phyloP scores from a whole-genome alignment of 1,140 invertebrate species.

The Drosophila novamexicana region DNA sequence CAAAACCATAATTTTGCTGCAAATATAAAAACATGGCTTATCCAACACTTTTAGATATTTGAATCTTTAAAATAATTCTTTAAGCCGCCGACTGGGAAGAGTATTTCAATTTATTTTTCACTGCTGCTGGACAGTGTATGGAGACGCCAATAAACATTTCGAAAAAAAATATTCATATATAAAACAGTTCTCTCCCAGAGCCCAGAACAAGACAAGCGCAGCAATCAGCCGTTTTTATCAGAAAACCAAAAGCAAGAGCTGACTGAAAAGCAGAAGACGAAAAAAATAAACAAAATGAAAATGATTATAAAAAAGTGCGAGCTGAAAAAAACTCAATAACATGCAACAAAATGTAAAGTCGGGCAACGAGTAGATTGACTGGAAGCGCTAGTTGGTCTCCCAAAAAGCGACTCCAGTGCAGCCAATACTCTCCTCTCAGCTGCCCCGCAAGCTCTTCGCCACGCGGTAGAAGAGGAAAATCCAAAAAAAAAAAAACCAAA shows the following conservation, averaged over 20 bases:
- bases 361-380: slow-evolving; percentile 62
- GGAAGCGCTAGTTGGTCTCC: slow-evolving; percentile 43
- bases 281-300: slow-evolving; percentile 10
- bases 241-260: slow-evolving; percentile 9
- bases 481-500: neutral
- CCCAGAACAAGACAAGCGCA: slow-evolving; percentile 45
- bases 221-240: slow-evolving; percentile 56
- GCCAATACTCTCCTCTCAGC: neutral
- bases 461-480: neutral
- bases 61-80: too few species aligned
- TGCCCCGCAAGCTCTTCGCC: neutral
- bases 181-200: slow-evolving; percentile 6
- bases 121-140: slow-evolving; percentile 1
- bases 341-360: slow-evolving; percentile 59
- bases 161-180: slow-evolving; percentile 6
- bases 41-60: too few species aligned
- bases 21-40: too few species aligned
- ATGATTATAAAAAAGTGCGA: slow-evolving; percentile 37
- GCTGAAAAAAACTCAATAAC: slow-evolving; percentile 38
- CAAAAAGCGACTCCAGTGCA: slow-evolving; percentile 52
- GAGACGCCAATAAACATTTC: neutral
- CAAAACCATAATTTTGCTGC: too few species aligned
- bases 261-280: neutral
- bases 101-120: slow-evolving; percentile 10
- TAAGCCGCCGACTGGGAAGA: neutral